These are phyloP conservation scores for Molossus alvarezi DNA, from an alignment of 2,797 vertebrate genomes.

Conservation along the genomic window DNA sequence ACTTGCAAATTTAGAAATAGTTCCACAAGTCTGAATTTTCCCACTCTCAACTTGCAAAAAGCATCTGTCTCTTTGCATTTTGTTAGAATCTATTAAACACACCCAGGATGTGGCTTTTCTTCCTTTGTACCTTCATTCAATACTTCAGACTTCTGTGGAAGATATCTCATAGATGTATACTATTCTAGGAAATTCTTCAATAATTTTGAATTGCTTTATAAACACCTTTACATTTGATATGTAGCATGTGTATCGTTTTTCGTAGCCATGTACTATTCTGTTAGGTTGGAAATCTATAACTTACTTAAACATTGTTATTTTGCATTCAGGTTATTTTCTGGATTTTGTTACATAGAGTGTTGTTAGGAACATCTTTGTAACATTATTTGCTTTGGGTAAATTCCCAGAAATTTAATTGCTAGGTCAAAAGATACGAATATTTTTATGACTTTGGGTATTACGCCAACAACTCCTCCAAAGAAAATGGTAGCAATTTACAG, in stretches of 20 bases:
- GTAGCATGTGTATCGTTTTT: background rate
- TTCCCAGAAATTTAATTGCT: conserved; percentile 40
- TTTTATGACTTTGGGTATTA: conserved; percentile 15
- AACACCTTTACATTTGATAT: background rate
- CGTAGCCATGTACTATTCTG: background rate
- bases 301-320: background rate
- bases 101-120: background rate
- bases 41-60: background rate
- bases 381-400: conserved; percentile 60
- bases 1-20: background rate
- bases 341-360: conserved; percentile 15
- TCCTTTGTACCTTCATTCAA: background rate
- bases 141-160: background rate
- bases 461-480: background rate
- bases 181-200: background rate
- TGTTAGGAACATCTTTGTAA: conserved; percentile 32
- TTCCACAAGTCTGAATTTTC: background rate
- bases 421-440: background rate
- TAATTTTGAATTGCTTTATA: conserved; percentile 16
- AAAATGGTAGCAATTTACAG: conserved; percentile 21
- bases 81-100: background rate
- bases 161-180: background rate
- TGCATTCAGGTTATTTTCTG: conserved; percentile 25
- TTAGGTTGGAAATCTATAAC: background rate
- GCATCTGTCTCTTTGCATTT: conserved; percentile 24